phyloP scores from a whole-genome alignment of 2,888 invertebrate genomes.

The Timema podura region DNA sequence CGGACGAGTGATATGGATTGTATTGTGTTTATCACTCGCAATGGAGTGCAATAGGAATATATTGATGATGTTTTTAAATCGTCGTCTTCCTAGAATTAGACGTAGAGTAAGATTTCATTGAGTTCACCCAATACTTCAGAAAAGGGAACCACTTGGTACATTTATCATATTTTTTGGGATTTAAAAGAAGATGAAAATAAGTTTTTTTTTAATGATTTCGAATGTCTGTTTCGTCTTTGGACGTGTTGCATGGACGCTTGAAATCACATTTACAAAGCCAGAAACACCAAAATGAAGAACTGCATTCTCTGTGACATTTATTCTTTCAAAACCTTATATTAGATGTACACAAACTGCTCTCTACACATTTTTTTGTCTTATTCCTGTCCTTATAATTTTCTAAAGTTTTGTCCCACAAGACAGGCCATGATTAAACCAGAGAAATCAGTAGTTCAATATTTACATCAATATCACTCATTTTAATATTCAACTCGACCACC shows the following conservation, averaged over 20 bases:
- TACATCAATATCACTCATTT: too few relatives aligned
- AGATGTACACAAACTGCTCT: too few relatives aligned
- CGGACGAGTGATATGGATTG: background rate
- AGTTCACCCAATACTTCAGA: background rate
- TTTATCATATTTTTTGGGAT: background rate
- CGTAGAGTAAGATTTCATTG: background rate
- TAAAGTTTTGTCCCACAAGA: too few relatives aligned
- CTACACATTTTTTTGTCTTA: too few relatives aligned
- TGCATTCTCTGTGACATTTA: too few relatives aligned
- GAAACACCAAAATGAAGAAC: conserved; percentile 12
- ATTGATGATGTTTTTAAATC: background rate
- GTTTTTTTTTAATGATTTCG: conserved; percentile 7
- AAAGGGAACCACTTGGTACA: background rate
- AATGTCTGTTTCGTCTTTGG: background rate
- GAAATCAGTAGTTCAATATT: too few relatives aligned
- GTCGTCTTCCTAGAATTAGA: background rate
- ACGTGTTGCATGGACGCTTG: background rate
- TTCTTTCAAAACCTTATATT: too few relatives aligned
- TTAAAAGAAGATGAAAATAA: conserved; percentile 1
- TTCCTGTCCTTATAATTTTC: too few relatives aligned
- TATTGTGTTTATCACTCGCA: background rate
- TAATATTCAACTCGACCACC: too few relatives aligned
- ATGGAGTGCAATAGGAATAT: background rate
- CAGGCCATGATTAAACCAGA: too few relatives aligned
- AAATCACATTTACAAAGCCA: background rate